Conservation (phyloP, 2,113 vertebrate genomes). For the Notothenia rossii region DNA sequence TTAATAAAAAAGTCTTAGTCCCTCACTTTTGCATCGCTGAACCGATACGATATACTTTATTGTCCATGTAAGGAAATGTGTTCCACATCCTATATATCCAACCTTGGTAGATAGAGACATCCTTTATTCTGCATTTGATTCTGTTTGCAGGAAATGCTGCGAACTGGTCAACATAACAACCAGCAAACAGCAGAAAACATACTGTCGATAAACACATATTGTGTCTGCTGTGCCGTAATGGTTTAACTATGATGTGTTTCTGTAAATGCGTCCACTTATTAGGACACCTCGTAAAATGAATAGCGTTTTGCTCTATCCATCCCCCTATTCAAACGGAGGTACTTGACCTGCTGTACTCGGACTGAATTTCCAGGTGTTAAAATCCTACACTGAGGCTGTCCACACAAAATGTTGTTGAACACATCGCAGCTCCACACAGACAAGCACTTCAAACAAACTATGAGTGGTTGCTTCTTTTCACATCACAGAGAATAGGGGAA, state of each 20-base stretch:
- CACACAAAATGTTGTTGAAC: slow-evolving; percentile 58
- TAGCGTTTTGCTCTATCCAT: slow-evolving; percentile 34
- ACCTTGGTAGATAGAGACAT: background rate
- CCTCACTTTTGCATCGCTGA: background rate
- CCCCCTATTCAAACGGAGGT: slow-evolving; percentile 31
- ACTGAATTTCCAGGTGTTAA: slow-evolving; percentile 68
- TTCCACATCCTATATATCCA: background rate
- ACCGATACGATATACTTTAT: no score
- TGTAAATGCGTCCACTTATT: slow-evolving; percentile 32
- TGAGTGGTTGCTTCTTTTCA: slow-evolving; percentile 78
- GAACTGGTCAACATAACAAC: background rate
- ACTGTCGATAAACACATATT: background rate
- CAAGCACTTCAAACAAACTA: slow-evolving; percentile 78
- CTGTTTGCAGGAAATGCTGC: slow-evolving; percentile 9
- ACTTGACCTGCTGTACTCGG: slow-evolving; percentile 57
- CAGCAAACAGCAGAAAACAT: background rate
- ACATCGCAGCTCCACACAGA: slow-evolving; percentile 54
- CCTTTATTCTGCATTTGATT: background rate
- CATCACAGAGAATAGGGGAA: slow-evolving; percentile 76
- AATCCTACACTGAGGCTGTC: slow-evolving; percentile 53
- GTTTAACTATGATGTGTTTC: slow-evolving; percentile 2
- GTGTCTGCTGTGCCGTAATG: background rate
- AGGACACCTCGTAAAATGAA: slow-evolving; percentile 16
- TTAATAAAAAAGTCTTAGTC: background rate
- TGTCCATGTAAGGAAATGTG: no score